Base-by-base conservation (phyloP, 2,113 vertebrate genomes). In the Seriola dumerili region DNA sequence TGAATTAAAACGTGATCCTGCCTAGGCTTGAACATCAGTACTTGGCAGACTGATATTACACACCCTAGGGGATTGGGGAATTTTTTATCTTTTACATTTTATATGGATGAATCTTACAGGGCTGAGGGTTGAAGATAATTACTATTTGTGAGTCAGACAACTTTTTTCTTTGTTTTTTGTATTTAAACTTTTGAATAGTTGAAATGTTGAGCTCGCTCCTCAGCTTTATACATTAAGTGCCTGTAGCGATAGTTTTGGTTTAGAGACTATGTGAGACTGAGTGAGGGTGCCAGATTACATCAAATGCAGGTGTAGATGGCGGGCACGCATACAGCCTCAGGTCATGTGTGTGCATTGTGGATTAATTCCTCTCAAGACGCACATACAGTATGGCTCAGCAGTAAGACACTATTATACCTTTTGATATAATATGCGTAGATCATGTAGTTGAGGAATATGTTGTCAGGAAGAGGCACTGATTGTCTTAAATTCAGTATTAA, bases 21-120 rank as follows among this genome's bases (percentile, higher is more conserved):
- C 73, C 85, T 65, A 14, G 81, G 88, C 94, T 78, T 94, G 94
- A 94, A 72, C 80, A 46, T 73, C 78, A 70, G 63, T n/a, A 64
- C 34, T 81, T 89, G 58, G 74, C 74, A 88, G 69, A 76, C 44
- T 88, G 76, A 82, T 85, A 71, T 91, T 84, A 83, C 88, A 80
- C 81, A 84, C 93, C 92, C 78, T 1, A 34, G 72, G 89, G 81
- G 81, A 78, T 44, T 42, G 55, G 80, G 65, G 23, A 61, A 81
- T 88, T 80, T 85, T 29, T 44, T 25, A 8, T 52, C 58, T 70
- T 55, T 72, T 36, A 62, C 72, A 83, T 88, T 86, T 88, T 85
- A 71, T 67, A 32, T 44, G 42, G 65, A 67, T 88, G 81, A 91
- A 72, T 85, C 72, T 77, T 68, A 14, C 23, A 38, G 10, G 72